phyloP scores from a whole-genome alignment of 2,888 invertebrate genomes.

The Polymixis lichenea region DNA sequence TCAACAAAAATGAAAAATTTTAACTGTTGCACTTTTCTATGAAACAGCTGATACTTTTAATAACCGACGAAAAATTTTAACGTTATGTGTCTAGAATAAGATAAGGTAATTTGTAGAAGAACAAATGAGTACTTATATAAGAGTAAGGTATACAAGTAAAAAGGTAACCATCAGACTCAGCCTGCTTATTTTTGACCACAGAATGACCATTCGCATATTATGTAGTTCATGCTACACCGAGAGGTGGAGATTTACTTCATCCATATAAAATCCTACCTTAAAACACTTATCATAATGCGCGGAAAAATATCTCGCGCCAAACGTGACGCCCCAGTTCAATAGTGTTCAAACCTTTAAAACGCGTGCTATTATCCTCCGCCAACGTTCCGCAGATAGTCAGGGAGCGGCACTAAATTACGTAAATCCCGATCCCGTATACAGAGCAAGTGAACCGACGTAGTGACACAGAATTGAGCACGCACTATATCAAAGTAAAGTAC shows the following conservation, averaged over 20 bases:
- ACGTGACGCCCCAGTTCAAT: constrained; percentile 26
- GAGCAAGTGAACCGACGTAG: constrained; percentile 61
- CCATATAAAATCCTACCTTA: constrained; percentile 5
- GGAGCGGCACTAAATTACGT: constrained; percentile 53
- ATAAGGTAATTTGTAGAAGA: too few species aligned
- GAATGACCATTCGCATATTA: not conserved
- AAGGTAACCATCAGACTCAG: too few species aligned
- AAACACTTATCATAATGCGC: not conserved
- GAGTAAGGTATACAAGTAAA: too few species aligned
- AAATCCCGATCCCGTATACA: constrained; percentile 50
- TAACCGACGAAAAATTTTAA: too few species aligned
- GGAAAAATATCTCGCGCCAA: constrained; percentile 5
- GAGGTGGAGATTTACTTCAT: not conserved
- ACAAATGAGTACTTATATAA: too few species aligned
- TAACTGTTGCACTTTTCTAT: too few species aligned
- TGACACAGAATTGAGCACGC: constrained; percentile 62
- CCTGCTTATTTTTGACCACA: too few species aligned
- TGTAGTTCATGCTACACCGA: too few species aligned
- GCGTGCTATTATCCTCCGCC: constrained; percentile 39
- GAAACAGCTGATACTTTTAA: too few species aligned
- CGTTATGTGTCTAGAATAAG: too few species aligned
- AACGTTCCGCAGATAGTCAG: constrained; percentile 56
- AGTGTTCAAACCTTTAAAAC: constrained; percentile 50
- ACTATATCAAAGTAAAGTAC: constrained; percentile 69
- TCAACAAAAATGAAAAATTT: too few species aligned